Evolutionary conservation across 2,888 invertebrate species (phyloP), one percentile per base, ranked within the genome.

Genomic region (Anoncus sp.): DNA sequence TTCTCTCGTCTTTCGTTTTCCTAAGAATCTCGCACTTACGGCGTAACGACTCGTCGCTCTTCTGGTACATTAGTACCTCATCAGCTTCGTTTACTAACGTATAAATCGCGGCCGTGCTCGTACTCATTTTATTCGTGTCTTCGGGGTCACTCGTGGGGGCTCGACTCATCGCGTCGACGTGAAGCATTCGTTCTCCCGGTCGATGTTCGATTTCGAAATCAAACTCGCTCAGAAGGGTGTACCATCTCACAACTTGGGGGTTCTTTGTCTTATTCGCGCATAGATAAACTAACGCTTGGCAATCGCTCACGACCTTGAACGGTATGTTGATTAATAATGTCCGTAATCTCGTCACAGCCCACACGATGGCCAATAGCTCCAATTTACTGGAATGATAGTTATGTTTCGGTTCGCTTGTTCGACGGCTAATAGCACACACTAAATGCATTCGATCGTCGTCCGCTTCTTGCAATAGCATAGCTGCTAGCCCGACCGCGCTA

Each of bases 141-240:
- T 20, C 43, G 43, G 6, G n/a, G 12, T 45, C 1, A 6, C 5
- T n/a, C n/a, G n/a, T 2, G 14, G 9, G 20, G 6, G 43, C n/a
- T 45, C 45, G 45, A n/a, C 45, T 45, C n/a, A 45, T n/a, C 6
- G 5, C 45, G n/a, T 45, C n/a, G n/a, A n/a, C n/a, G n/a, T n/a
- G n/a, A n/a, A n/a, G n/a, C n/a, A n/a, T n/a, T n/a, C n/a, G n/a
- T n/a, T n/a, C n/a, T n/a, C n/a, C n/a, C n/a, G n/a, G n/a, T n/a
- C n/a, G n/a, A n/a, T n/a, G n/a, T n/a, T n/a, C n/a, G n/a, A n/a
- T n/a, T n/a, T n/a, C n/a, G n/a, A n/a, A n/a, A n/a, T n/a, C n/a
- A n/a, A n/a, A n/a, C n/a, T n/a, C n/a, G n/a, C n/a, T n/a, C n/a
- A n/a, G n/a, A n/a, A n/a, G n/a, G n/a, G n/a, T n/a, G n/a, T n/a